Evolutionary conservation across 2,113 vertebrate species (phyloP).

Genomic region (Ovis aries): DNA sequence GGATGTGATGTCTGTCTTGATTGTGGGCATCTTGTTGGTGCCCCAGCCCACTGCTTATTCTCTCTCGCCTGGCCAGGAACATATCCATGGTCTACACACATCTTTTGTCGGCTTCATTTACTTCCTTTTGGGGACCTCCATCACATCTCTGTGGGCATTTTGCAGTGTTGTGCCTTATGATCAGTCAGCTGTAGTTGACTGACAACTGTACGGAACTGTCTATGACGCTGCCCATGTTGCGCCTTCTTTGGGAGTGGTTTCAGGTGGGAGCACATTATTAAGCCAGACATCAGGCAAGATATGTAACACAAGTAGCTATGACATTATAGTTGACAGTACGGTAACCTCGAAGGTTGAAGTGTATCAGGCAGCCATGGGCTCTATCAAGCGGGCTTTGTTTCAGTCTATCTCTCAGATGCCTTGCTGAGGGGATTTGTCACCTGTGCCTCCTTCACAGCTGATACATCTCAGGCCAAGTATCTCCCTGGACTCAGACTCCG

Average conservation of each 20-base stretch:
- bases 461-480: conserved; percentile 96
- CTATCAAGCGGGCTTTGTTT: conserved; percentile 96
- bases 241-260: neutral
- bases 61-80: conserved; percentile 91
- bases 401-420: conserved; percentile 92
- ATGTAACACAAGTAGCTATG: conserved; percentile 90
- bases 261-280: neutral
- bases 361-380: conserved; percentile 93
- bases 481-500: conserved; percentile 91
- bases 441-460: conserved; percentile 92
- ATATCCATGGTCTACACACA: conserved; percentile 93
- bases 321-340: conserved; percentile 89
- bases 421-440: conserved; percentile 95
- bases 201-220: conserved; percentile 87
- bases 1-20: conserved; percentile 93
- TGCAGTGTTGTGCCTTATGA: conserved; percentile 91
- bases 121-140: conserved; percentile 89
- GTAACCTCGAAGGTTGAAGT: conserved; percentile 94
- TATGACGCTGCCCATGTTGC: conserved; percentile 71
- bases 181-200: conserved; percentile 93
- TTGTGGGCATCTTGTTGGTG: conserved; percentile 93
- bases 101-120: conserved; percentile 92
- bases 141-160: conserved; percentile 95
- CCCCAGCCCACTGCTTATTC: conserved; percentile 98
- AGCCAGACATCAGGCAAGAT: conserved; percentile 66